Evolutionary conservation across 1,140 invertebrate species (phyloP), one percentile per base, ranked within the genome.

Genomic region (Neelides sp.): DNA sequence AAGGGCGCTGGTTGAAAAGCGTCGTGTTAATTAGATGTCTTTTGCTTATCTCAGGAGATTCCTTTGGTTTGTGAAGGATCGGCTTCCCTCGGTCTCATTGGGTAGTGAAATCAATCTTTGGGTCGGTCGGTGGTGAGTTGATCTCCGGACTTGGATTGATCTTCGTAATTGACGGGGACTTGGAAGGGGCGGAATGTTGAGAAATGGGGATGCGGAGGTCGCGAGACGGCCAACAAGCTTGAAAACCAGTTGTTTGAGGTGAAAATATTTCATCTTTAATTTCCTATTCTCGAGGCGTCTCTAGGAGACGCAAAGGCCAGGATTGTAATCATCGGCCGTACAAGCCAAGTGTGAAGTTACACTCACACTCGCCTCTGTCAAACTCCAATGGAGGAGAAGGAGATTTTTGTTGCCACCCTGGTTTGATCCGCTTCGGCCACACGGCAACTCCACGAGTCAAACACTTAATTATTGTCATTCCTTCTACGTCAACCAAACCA

Each of bases 401-500:
- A 32, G n/a, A 32, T 32, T 8, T 32, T 7, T 8, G 7, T 32
- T 32, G 28, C 7, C 7, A 35, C 17, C 32, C 20, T 40, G 13
- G 35, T 51, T 56, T 56, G 54, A 56, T 56, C 52, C 44, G 35
- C 26, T 37, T 56, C 46, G 55, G 51, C 55, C 55, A 57, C 55
- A 57, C 55, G 55, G 50, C 52, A 57, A 57, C 49, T 53, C 46
- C 42, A 53, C 50, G 55, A 57, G 50, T 57, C 47, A 48, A 37
- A 27, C 55, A 57, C 55, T 57, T 53, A 57, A 57, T 57, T 53
- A 57, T 41, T 57, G 55, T 57, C 55, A 57, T 47, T 54, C 47
- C 41, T 48, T 53, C 35, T 30, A 28, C 37, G 46, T n/a, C n/a
- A n/a, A n/a, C n/a, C n/a, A n/a, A n/a, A n/a, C n/a, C n/a, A n/a